Base-by-base conservation (phyloP, 1,140 invertebrate species). In the Campodea augens region DNA sequence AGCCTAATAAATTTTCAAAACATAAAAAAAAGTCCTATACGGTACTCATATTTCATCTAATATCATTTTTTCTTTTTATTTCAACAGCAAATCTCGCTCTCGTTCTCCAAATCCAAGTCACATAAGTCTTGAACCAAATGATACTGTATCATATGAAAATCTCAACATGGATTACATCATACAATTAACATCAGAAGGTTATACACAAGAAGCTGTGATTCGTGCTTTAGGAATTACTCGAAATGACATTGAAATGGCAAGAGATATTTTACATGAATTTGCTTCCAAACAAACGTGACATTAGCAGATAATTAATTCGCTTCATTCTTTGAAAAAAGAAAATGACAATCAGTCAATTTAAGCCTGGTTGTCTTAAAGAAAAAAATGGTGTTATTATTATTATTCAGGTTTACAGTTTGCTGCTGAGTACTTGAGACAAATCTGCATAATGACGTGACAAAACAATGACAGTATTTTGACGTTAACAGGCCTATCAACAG, bases 231-330 rank as follows among this genome's bases (percentile, higher is more conserved):
- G 84, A 42, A 92, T 93, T 44, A 85, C 87, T 1, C 71, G 82
- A 44, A 93, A 93, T 62, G 84, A 95, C 63, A 71, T 92, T 25
- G 81, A 84, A 61, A 92, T 93, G 88, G 88, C 88, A 22, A 81
- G 86, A 65, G 85, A 92, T 63, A 93, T 95, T 63, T 68, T 95
- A 52, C 81, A 89, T 60, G 87, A 91, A 61, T 95, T 93, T 64
- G 86, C 70, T 10, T 74, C 72, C n/a, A 77, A 77, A 56, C 50
- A 62, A 32, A 52, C 15, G 15, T 32, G 27, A 32, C 27, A 7
- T 32, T 32, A n/a, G n/a, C n/a, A n/a, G n/a, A n/a, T n/a, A n/a
- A n/a, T n/a, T n/a, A n/a, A n/a, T n/a, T n/a, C n/a, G n/a, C n/a
- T n/a, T n/a, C n/a, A n/a, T n/a, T n/a, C n/a, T n/a, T n/a, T n/a